Percentiles rank a stretch among this genome's conserved stretches.
Conservation (phyloP, 2,888 invertebrate species). For the Invenusta paracnida region DNA sequence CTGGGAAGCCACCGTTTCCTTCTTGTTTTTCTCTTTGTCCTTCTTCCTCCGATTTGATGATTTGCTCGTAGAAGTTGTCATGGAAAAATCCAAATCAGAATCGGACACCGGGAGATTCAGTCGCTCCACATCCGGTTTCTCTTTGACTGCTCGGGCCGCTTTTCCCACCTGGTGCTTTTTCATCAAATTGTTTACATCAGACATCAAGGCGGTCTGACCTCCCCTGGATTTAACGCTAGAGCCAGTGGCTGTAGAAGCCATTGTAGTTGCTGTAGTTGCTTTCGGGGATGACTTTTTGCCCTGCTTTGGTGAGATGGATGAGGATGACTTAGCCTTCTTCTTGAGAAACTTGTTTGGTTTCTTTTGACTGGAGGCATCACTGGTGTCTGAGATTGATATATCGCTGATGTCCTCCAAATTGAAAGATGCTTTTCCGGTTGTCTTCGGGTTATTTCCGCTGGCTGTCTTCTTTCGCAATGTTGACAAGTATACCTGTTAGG, state of each 20-base stretch:
- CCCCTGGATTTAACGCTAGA: background rate
- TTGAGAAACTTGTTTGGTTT: background rate
- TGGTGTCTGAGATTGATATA: background rate
- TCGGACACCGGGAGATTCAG: background rate
- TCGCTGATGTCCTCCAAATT: background rate
- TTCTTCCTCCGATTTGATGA: background rate
- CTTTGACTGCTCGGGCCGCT: background rate
- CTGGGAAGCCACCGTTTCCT: background rate
- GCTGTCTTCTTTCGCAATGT: slow-evolving; percentile 18
- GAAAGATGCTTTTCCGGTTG: background rate
- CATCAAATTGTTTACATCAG: background rate
- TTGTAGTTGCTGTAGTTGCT: background rate
- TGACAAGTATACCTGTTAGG: background rate
- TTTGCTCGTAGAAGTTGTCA: background rate
- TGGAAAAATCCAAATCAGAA: background rate
- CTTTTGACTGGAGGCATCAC: slow-evolving; percentile 27
- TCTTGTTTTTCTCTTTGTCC: background rate
- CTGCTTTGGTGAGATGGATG: background rate
- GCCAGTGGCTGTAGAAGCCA: background rate
- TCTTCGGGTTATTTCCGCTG: background rate
- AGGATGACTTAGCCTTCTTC: background rate
- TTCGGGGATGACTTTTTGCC: background rate
- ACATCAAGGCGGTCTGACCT: background rate
- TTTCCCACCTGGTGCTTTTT: background rate
- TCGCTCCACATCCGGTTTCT: background rate